Evolutionary conservation across 2,888 invertebrate genomes (phyloP), one percentile per base, ranked within the genome.

Genomic region (Chrysolina haemoptera): DNA sequence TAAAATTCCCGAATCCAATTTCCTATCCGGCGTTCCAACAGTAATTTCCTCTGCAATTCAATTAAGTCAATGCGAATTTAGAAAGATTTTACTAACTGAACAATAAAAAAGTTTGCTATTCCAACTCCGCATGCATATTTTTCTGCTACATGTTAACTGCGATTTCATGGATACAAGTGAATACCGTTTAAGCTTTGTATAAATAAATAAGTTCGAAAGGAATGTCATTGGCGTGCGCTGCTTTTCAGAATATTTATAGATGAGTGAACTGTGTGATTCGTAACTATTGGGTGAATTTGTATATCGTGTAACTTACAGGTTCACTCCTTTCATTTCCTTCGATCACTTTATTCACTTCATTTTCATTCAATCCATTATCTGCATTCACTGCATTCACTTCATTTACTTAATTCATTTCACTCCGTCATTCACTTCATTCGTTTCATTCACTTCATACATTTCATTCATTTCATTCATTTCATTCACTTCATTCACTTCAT

Each of bases 51-150:
- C 27, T 62, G 46, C 27, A 70, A 70, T 70, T 70, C 70, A 63
- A 70, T 70, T 70, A 64, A 63, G 63, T 53, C 63, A 35, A 70
- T 70, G 48, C 35, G 64, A 62, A 63, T 63, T 70, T 18, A 53
- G 48, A 40, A 35, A 70, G 70, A 64, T 63, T 70, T 63, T 35
- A 18, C 53, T 53, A 53, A 50, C 35, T n/a, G 50, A 63, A 8
- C 59, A 10, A 35, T 27, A 59, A 59, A 59, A 59, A 59, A 22
- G 53, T 12, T 22, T 16, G 59, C 27, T 59, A 35, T 59, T 59
- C 10, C 35, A 59, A 27, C 27, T 59, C 8, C n/a, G n/a, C 59
- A 10, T 59, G 35, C 59, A 59, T 59, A 59, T 59, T 35, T 59
- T 59, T n/a, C 27, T 59, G 14, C 59, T 59, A 27, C 27, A 59